Evolutionary conservation across 2,888 invertebrate genomes (phyloP).

Genomic region (Euclidia mi): DNA sequence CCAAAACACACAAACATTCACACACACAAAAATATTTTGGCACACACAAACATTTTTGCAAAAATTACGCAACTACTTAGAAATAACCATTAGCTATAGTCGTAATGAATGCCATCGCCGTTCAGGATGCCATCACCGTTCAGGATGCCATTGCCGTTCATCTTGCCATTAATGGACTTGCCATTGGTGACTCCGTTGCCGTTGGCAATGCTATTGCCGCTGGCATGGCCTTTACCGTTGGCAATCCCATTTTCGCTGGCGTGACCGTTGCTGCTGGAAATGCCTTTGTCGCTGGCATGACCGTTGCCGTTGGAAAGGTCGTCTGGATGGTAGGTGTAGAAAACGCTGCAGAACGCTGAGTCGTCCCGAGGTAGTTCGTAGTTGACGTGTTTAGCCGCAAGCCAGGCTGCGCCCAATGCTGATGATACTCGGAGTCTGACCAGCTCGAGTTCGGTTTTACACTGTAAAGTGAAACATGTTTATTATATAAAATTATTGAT

Average conservation of each 20-base stretch:
- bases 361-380: conserved; percentile 93
- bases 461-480: conserved; percentile 60
- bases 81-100: conserved; percentile 45
- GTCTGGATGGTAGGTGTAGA: conserved; percentile 89
- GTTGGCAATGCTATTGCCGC: conserved; percentile 40
- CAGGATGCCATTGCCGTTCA: conserved; percentile 41
- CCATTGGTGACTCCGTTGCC: conserved; percentile 32
- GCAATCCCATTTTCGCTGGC: too few species aligned
- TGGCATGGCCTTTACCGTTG: conserved; percentile 42
- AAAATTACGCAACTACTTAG: conserved; percentile 26
- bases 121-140: conserved; percentile 43
- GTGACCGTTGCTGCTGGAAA: conserved; percentile 37
- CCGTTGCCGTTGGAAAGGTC: conserved; percentile 44
- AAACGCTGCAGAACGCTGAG: conserved; percentile 91
- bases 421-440: conserved; percentile 93
- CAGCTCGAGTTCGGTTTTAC: conserved; percentile 88
- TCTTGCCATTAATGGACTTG: conserved; percentile 50
- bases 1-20: too few species aligned
- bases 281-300: conserved; percentile 42
- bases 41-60: conserved; percentile 32
- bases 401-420: conserved; percentile 96
- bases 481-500: not conserved
- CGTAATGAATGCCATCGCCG: conserved; percentile 37
- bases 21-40: conserved; percentile 10
- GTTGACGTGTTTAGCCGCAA: conserved; percentile 93